Evolutionary conservation across 2,888 invertebrate genomes (phyloP).

Genomic region (Eumacrocentrus americanus): DNA sequence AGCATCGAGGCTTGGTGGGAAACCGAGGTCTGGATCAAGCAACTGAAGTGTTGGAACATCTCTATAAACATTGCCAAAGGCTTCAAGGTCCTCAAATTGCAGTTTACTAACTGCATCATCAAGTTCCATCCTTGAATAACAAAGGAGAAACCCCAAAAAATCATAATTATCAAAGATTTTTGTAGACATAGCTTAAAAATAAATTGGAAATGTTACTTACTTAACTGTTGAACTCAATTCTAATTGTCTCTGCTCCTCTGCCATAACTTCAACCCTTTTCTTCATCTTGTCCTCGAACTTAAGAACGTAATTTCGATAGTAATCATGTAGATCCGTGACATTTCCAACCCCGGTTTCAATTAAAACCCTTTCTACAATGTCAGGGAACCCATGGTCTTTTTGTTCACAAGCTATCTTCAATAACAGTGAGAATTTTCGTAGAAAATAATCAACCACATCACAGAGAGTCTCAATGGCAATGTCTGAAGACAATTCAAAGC

Average conservation of each 20-base stretch:
- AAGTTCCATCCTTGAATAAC: conserved; percentile 57
- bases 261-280: conserved; percentile 48
- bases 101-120: conserved; percentile 54
- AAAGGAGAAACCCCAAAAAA: no score
- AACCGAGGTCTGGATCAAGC: conserved; percentile 58
- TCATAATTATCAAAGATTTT: not conserved
- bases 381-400: conserved; percentile 64
- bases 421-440: conserved; percentile 62
- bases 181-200: not conserved
- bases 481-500: conserved; percentile 64
- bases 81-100: conserved; percentile 56
- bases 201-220: conserved; percentile 32
- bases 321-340: conserved; percentile 65
- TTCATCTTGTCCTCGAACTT: conserved; percentile 52
- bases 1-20: conserved; percentile 67
- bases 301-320: conserved; percentile 63
- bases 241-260: conserved; percentile 51
- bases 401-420: conserved; percentile 65
- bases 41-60: conserved; percentile 58
- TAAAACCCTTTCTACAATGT: conserved; percentile 68
- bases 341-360: conserved; percentile 69
- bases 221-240: conserved; percentile 50
- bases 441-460: conserved; percentile 63
- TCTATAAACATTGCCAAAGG: conserved; percentile 55
- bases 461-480: conserved; percentile 62